Evolutionary conservation across 2,888 invertebrate genomes (phyloP), one percentile per base, ranked within the genome.

Genomic region (Dicyrtomina minuta): DNA sequence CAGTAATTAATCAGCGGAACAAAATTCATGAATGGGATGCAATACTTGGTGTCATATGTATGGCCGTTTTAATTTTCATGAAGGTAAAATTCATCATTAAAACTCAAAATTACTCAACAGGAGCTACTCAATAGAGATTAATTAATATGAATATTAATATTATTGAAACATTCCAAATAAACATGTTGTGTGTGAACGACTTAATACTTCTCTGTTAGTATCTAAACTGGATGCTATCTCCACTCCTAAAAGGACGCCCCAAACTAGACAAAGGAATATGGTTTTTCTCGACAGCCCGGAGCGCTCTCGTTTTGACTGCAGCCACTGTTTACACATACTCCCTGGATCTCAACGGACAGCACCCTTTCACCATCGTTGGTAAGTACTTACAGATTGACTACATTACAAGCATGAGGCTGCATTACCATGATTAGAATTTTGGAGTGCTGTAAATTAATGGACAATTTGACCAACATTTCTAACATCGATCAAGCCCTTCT

Each of bases 11-110:
- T 64, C 89, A 93, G 80, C 85, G 93, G 60, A 84, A 87, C 20
- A 83, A 90, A 46, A 88, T 90, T 0, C 87, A 86, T 77, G 78
- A 86, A 22, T 86, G 89, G 56, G 94, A 94, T 81, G 86, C 88
- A 10, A 81, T 84, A 1, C 84, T 94, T 79, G 93, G 93, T 12
- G 77, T 90, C 46, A 81, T 84, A 8, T 92, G 92, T 12, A 51
- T 70, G 13, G 33, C 17, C 1, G n/a, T 44, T 10, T n/a, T 66
- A 8, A 15, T 70, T 8, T 5, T 66, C 13, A 10, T 66, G 33
- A 65, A 66, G 51, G 66, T 70, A 77, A 26, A 41, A 20, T 26
- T 33, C 6, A 24, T 26, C 17, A 64, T 17, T 53, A 26, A 24
- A 17, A 4, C 24, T 17, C 44, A 13, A 61, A 12, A n/a, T 44